phyloP scores from a whole-genome alignment of 2,888 invertebrate species.

The Sarcophaga subvicina region DNA sequence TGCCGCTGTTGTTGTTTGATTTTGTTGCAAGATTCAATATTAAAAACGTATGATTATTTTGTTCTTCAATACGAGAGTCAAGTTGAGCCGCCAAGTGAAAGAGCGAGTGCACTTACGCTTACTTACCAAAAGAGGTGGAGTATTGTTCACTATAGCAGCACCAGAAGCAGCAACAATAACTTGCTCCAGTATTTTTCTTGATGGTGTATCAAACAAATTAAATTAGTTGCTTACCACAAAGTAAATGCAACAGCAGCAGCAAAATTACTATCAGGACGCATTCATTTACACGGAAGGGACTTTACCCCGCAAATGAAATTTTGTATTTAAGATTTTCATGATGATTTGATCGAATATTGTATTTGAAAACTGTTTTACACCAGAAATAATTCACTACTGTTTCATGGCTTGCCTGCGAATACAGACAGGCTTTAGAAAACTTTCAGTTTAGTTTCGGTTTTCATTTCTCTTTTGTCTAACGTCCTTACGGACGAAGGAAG shows the following conservation, averaged over 20 bases:
- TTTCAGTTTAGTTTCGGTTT: not conserved
- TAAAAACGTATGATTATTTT: conserved; percentile 66
- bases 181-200: conserved; percentile 35
- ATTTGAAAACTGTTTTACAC: conserved; percentile 46
- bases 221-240: conserved; percentile 59
- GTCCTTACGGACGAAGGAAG: not conserved
- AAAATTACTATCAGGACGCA: conserved; percentile 30
- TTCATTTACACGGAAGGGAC: not conserved
- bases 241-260: not conserved
- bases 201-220: conserved; percentile 62
- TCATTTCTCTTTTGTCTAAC: not conserved
- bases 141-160: conserved; percentile 43
- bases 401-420: too few species aligned
- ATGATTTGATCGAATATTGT: conserved; percentile 56
- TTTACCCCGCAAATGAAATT: not conserved
- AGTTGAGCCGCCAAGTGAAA: not conserved
- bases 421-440: too few species aligned
- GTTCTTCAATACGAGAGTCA: conserved; percentile 51
- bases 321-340: conserved; percentile 34
- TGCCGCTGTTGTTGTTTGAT: conserved; percentile 40
- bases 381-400: conserved; percentile 48
- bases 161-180: not conserved
- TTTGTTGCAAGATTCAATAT: conserved; percentile 63
- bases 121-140: conserved; percentile 59
- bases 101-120: conserved; percentile 29